Conservation (phyloP, 2,113 vertebrate genomes). For the Vanacampus margaritifer region DNA sequence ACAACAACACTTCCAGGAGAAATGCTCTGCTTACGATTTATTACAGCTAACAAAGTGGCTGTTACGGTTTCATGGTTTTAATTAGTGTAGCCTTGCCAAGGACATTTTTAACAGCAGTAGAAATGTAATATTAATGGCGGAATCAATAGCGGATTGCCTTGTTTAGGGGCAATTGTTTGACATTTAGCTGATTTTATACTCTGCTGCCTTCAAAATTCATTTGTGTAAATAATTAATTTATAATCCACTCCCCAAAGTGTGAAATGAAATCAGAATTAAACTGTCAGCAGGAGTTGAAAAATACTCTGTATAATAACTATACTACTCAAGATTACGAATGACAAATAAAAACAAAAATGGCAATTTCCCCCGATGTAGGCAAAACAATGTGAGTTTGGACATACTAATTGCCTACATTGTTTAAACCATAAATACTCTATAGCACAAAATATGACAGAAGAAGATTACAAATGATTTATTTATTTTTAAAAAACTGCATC, state of each 20-base stretch:
- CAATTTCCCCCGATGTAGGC: neutral
- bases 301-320: neutral
- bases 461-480: too few species aligned
- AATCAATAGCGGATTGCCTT: neutral
- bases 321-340: neutral
- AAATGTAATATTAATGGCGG: neutral
- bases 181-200: neutral
- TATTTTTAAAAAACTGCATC: too few species aligned
- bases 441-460: neutral
- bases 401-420: neutral
- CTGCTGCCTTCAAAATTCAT: neutral
- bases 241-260: neutral
- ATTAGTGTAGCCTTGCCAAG: conserved; percentile 1
- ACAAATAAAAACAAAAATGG: neutral
- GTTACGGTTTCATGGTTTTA: conserved; percentile 2
- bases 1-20: neutral
- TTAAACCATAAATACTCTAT: neutral
- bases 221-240: neutral
- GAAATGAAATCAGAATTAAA: neutral
- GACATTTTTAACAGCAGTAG: neutral
- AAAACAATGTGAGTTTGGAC: neutral
- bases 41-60: conserved; percentile 1
- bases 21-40: neutral
- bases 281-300: neutral
- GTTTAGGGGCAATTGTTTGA: conserved; percentile 5